Evolutionary conservation across 2,888 invertebrate genomes (phyloP).

Genomic region (Herminia tarsipennalis): DNA sequence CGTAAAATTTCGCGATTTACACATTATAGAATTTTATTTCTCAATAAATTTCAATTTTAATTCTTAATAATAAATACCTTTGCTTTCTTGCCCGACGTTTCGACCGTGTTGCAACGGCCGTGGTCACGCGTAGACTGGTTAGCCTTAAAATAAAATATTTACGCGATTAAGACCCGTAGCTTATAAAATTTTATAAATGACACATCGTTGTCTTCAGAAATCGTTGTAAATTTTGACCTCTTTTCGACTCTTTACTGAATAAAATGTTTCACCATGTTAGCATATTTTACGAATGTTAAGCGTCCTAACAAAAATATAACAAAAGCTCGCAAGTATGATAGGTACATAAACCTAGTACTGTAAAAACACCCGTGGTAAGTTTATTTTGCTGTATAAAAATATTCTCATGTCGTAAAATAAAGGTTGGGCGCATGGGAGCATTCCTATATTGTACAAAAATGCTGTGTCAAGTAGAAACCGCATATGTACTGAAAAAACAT

Average conservation of each 20-base stretch:
- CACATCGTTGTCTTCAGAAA: conserved; percentile 15
- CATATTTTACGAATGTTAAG: conserved; percentile 34
- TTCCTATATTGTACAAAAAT: conserved; percentile 1
- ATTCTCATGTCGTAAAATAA: conserved; percentile 22
- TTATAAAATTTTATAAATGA: too few relatives aligned
- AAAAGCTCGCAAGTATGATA: conserved; percentile 17
- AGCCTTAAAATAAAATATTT: too few relatives aligned
- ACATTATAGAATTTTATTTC: too few relatives aligned
- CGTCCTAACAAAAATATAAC: conserved; percentile 25
- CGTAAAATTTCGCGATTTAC: too few relatives aligned
- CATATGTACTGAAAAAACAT: not conserved
- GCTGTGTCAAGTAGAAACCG: conserved; percentile 4
- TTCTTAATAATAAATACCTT: too few relatives aligned
- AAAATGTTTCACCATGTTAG: conserved; percentile 25
- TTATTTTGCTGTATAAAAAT: conserved; percentile 27
- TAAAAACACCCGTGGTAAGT: conserved; percentile 14
- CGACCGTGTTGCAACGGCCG: too few relatives aligned
- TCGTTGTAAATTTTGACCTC: conserved; percentile 12
- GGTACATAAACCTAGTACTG: conserved; percentile 15
- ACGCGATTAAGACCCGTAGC: too few relatives aligned
- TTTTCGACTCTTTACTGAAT: conserved; percentile 6
- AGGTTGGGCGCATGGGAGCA: conserved; percentile 11
- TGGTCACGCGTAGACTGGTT: too few relatives aligned
- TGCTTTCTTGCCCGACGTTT: too few relatives aligned
- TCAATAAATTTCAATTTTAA: too few relatives aligned